phyloP scores from a whole-genome alignment of 1,140 invertebrate genomes.

The Drosophila saltans region DNA sequence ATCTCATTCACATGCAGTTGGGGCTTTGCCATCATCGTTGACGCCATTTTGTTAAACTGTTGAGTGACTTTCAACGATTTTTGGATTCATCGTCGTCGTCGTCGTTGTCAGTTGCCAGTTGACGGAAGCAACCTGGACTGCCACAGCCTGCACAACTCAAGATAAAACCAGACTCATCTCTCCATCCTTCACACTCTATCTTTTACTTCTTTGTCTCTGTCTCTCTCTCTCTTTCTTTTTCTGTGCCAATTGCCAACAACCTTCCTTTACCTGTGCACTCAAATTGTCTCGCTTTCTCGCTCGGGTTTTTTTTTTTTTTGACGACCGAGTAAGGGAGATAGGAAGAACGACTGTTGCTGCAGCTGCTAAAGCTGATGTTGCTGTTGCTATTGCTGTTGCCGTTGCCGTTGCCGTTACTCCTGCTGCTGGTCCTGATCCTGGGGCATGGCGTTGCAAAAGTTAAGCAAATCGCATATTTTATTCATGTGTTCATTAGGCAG shows the following conservation, averaged over 20 bases:
- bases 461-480: slow-evolving; percentile 82
- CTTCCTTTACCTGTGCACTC: slow-evolving; percentile 14
- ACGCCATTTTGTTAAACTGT: slow-evolving; percentile 67
- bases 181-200: not conserved
- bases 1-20: too few species aligned
- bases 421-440: slow-evolving; percentile 25
- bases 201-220: not conserved
- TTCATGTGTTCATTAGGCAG: slow-evolving; percentile 81
- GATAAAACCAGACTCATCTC: slow-evolving; percentile 60
- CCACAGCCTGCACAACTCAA: slow-evolving; percentile 49
- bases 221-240: not conserved
- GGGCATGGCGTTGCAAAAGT: slow-evolving; percentile 72
- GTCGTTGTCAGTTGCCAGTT: slow-evolving; percentile 29
- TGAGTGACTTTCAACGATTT: slow-evolving; percentile 79
- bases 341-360: slow-evolving; percentile 46
- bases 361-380: not conserved
- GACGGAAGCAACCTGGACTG: slow-evolving; percentile 60
- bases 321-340: not conserved
- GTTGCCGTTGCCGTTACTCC: slow-evolving; percentile 27
- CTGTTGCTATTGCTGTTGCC: not conserved
- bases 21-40: slow-evolving; percentile 5
- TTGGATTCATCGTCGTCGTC: slow-evolving; percentile 49
- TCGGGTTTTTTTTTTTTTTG: not conserved
- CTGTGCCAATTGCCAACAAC: not conserved
- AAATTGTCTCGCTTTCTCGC: not conserved